Evolutionary conservation across 2,797 vertebrate genomes (phyloP).

Genomic region (Channa striata): DNA sequence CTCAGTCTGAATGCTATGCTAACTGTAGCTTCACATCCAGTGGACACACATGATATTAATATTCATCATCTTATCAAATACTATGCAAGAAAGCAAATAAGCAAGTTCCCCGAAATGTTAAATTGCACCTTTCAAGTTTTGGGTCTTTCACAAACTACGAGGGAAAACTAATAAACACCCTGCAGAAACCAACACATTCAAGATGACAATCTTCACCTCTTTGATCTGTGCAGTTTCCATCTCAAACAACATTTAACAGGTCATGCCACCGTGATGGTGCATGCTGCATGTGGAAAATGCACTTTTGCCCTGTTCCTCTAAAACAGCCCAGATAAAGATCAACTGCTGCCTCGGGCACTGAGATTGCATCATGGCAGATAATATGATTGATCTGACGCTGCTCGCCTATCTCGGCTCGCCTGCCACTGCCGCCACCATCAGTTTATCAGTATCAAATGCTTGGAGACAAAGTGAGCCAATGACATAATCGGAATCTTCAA

Average conservation of each 20-base stretch:
- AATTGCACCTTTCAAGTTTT: background rate
- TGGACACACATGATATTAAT: background rate
- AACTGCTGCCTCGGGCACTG: conserved; percentile 34
- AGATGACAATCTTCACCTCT: conserved; percentile 16
- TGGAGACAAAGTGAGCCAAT: conserved; percentile 65
- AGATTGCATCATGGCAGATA: conserved; percentile 67
- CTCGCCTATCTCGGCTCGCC: conserved; percentile 44
- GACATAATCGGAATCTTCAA: conserved; percentile 72
- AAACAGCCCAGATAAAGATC: conserved; percentile 41
- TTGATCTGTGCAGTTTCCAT: conserved; percentile 15
- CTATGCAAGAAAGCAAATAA: background rate
- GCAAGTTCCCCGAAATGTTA: background rate
- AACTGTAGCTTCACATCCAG: background rate
- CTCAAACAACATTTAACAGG: conserved; percentile 22
- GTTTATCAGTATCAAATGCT: conserved; percentile 76
- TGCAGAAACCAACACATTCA: conserved; percentile 10
- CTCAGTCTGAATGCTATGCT: conserved; percentile 4
- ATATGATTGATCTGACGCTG: conserved; percentile 61
- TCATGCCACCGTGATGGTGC: conserved; percentile 28
- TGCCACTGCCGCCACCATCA: conserved; percentile 52
- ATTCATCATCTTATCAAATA: background rate
- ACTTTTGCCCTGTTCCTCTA: conserved; percentile 20
- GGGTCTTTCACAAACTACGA: conserved; percentile 21
- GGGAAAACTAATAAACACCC: conserved; percentile 20
- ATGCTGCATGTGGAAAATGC: conserved; percentile 18